phyloP scores from a whole-genome alignment of 2,113 vertebrate genomes.

The Lamprotornis superbus region DNA sequence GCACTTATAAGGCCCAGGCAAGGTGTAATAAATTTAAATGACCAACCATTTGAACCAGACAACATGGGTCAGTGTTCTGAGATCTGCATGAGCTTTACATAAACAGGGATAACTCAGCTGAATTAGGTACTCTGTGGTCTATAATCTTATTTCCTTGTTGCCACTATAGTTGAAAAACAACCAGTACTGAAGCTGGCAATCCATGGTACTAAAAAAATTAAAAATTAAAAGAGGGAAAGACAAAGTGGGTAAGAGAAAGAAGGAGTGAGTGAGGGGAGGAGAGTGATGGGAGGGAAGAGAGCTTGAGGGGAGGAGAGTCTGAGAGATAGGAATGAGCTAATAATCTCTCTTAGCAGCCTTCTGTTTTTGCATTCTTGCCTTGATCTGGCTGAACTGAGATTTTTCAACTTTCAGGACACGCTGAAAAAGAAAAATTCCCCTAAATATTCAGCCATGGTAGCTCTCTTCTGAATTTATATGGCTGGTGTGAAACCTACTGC shows the following conservation, averaged over 20 bases:
- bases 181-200: neutral
- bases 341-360: neutral
- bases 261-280: fast-evolving
- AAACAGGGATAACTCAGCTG: neutral
- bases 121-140: neutral
- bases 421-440: neutral
- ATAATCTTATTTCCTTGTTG: neutral
- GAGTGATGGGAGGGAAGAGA: neutral
- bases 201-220: neutral
- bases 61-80: neutral
- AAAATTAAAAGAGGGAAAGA: neutral
- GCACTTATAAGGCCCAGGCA: neutral
- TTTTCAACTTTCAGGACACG: neutral
- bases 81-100: neutral
- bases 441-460: neutral
- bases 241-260: neutral
- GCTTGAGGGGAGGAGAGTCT: neutral
- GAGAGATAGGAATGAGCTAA: neutral
- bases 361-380: neutral
- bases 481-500: neutral
- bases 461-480: neutral
- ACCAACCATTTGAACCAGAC: neutral
- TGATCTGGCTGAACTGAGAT: neutral
- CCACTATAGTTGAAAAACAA: neutral
- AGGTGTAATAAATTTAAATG: neutral